phyloP scores from a whole-genome alignment of 2,797 vertebrate genomes.

The Lepilemur septentrionalis region DNA sequence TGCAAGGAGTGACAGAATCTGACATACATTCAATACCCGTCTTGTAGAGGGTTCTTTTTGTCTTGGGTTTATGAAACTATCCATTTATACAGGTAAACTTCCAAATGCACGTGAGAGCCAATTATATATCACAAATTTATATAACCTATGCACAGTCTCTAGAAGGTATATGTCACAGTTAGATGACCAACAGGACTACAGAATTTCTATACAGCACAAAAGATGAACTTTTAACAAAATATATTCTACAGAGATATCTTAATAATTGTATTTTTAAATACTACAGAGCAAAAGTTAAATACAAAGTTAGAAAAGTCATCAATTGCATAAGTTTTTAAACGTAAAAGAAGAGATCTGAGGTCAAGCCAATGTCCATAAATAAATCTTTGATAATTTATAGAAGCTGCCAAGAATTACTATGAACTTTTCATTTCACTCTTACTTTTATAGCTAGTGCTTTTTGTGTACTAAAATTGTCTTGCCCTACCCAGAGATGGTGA shows the following conservation, averaged over 20 bases:
- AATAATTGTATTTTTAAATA: not conserved
- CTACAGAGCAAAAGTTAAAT: not conserved
- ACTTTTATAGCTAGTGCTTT: not conserved
- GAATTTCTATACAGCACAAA: not conserved
- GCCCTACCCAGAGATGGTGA: not conserved
- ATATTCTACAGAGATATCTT: not conserved
- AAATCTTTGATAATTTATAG: not conserved
- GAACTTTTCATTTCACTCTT: not conserved
- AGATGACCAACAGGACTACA: not conserved
- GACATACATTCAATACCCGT: not conserved
- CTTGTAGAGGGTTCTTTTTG: not conserved
- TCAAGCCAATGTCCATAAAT: not conserved
- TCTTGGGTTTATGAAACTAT: not conserved
- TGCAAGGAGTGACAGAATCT: not conserved
- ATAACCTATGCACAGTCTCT: not conserved
- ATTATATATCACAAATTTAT: not conserved
- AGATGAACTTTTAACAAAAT: not conserved
- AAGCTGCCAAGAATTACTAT: not conserved
- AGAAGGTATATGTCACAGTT: not conserved
- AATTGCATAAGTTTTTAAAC: not conserved
- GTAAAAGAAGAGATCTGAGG: not conserved
- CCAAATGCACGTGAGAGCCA: not conserved
- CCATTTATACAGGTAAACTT: not conserved
- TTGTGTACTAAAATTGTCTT: not conserved
- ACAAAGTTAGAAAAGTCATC: not conserved